Evolutionary conservation across 2,113 vertebrate species (phyloP), one percentile per base, ranked within the genome.

Genomic region (Oreotragus oreotragus): DNA sequence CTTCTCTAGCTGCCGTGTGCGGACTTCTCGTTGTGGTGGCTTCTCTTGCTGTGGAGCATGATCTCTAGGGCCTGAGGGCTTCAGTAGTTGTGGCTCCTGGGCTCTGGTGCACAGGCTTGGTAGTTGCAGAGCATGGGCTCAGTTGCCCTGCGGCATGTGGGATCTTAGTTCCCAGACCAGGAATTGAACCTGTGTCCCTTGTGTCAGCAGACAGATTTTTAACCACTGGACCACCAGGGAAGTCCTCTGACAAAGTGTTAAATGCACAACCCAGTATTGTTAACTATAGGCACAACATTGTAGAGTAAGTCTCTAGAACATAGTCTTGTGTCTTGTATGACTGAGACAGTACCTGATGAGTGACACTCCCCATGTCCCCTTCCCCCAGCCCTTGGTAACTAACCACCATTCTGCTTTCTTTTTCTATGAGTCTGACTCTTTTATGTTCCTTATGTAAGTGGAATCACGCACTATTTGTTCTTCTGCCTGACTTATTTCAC

Each of bases 51-150:
- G 58, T 13, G 58, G 58, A 60, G 58, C 27, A 0, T 60, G 27
- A 12, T 12, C 58, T 25, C 21, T 3, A 13, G 21, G 19, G 36
- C 66, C n/a, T 1, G 11, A 25, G 66, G 66, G 11, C 36, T 25
- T 73, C 36, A 1, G 36, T 4, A 13, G 36, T 7, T 43, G 70
- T 25, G 11, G 21, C 70, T 73, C 2, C 70, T 0, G 6, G 36
- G 36, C 23, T 76, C 36, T 7, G 21, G 36, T 13, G 36, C 66
- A 73, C 19, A 39, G 36, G 11, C 66, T 73, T 36, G 12, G 36
- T 39, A 13, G 70, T 25, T 43, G 36, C 0, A 11, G 19, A 39
- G 21, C 70, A 27, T 0, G 0, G 70, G 21, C 70, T 76, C 39
- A 43, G 70, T 43, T 76, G 70, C 70, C 23, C 23, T 43, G 36